Evolutionary conservation across 2,888 invertebrate genomes (phyloP).

Genomic region (Xiphydria camelus): DNA sequence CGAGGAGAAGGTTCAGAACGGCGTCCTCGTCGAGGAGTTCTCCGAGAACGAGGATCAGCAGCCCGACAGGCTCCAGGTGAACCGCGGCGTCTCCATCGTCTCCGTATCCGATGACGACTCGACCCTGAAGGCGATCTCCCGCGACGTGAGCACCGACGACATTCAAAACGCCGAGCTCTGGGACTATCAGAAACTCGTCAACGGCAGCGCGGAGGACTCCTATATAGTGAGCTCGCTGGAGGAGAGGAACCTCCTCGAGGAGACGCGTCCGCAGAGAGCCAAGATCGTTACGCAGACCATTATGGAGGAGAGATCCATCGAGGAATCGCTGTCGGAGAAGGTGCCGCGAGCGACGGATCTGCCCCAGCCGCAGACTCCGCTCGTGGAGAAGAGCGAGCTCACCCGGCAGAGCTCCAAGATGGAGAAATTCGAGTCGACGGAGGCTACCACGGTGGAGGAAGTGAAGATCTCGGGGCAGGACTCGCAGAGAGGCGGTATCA

Average conservation of each 20-base stretch:
- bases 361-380: constrained; percentile 18
- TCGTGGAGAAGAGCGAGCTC: constrained; percentile 25
- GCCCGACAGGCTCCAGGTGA: constrained; percentile 51
- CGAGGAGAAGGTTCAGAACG: constrained; percentile 55
- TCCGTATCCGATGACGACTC: constrained; percentile 69
- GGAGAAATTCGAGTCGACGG: constrained; percentile 28
- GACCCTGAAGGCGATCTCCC: constrained; percentile 63
- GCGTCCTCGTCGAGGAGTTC: constrained; percentile 54
- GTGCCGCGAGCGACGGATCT: constrained; percentile 26
- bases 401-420: constrained; percentile 26
- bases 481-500: constrained; percentile 32
- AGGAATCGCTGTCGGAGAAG: constrained; percentile 59
- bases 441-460: constrained; percentile 15
- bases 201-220: constrained; percentile 35
- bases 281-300: constrained; percentile 45
- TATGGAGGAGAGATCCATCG: constrained; percentile 60
- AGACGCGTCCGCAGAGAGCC: constrained; percentile 30
- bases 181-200: constrained; percentile 30
- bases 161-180: constrained; percentile 55
- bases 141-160: constrained; percentile 66
- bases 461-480: constrained; percentile 24
- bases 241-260: constrained; percentile 32
- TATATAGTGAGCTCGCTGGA: constrained; percentile 24
- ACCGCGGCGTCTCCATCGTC: constrained; percentile 68
- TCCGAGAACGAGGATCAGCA: constrained; percentile 59